Evolutionary conservation across 2,888 invertebrate species (phyloP).

Genomic region (Eristalinus sepulchralis): DNA sequence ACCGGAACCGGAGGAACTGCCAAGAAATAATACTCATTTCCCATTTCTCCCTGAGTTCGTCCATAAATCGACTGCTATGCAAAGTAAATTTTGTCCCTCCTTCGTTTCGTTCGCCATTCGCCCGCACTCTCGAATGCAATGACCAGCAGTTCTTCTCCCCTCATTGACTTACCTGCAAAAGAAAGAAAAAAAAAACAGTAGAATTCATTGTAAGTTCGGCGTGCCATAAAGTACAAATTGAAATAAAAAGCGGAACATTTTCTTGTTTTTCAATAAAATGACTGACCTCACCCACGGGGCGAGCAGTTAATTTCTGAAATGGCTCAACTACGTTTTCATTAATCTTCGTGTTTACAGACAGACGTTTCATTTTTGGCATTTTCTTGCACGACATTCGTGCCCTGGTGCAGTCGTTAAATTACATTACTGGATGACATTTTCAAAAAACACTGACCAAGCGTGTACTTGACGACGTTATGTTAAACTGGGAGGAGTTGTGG

Average conservation of each 20-base stretch:
- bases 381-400: background rate
- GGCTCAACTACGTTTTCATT: background rate
- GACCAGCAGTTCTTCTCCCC: background rate
- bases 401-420: background rate
- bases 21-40: background rate
- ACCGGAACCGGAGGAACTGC: background rate
- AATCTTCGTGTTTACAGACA: background rate
- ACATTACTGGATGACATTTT: background rate
- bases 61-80: background rate
- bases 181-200: background rate
- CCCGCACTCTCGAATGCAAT: background rate
- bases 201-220: background rate
- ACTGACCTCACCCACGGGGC: background rate
- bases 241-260: background rate
- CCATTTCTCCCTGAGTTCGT: background rate
- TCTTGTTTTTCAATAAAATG: background rate
- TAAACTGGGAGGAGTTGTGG: background rate
- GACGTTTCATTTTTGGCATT: background rate
- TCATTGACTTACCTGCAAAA: conserved; percentile 19
- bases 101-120: background rate
- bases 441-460: background rate
- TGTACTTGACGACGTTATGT: background rate
- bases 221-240: background rate
- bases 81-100: background rate
- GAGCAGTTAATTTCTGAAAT: background rate